phyloP scores from a whole-genome alignment of 1,140 invertebrate species.

The Hycleus phaleratus region DNA sequence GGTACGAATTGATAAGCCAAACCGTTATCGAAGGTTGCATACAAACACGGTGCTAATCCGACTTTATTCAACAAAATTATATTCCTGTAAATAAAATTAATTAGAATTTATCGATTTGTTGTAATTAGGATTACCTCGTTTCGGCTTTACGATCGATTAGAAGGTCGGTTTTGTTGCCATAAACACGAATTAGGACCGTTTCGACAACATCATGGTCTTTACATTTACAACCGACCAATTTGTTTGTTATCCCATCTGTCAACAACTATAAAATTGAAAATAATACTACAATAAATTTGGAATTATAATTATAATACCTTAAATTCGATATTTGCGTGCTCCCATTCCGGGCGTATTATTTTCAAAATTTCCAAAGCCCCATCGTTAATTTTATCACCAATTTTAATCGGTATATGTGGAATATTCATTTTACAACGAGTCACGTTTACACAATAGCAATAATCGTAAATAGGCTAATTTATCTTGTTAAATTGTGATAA shows the following conservation, averaged over 20 bases:
- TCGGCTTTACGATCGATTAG: slow-evolving; percentile 86
- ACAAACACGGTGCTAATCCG: slow-evolving; percentile 76
- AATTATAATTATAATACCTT: slow-evolving; percentile 36
- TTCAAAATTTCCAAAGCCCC: slow-evolving; percentile 42
- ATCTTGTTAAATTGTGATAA: too few species aligned
- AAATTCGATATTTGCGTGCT: slow-evolving; percentile 39
- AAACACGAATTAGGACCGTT: slow-evolving; percentile 81
- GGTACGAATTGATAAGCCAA: slow-evolving; percentile 86
- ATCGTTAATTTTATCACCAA: slow-evolving; percentile 25
- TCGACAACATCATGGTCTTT: slow-evolving; percentile 42
- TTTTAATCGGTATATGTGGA: slow-evolving; percentile 18
- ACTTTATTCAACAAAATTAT: slow-evolving; percentile 60
- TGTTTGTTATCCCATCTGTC: slow-evolving; percentile 94
- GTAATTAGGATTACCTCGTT: slow-evolving; percentile 45
- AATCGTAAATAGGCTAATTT: too few species aligned
- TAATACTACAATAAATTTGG: background rate
- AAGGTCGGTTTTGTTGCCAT: slow-evolving; percentile 88
- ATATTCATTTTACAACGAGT: too few species aligned
- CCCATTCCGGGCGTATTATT: slow-evolving; percentile 43
- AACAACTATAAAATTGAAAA: slow-evolving; percentile 58
- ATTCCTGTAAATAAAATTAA: slow-evolving; percentile 48
- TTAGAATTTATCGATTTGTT: slow-evolving; percentile 3
- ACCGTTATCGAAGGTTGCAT: slow-evolving; percentile 91
- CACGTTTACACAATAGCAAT: too few species aligned
- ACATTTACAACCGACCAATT: slow-evolving; percentile 69